phyloP scores from a whole-genome alignment of 2,888 invertebrate species.

The Elaeidobius kamerunicus region DNA sequence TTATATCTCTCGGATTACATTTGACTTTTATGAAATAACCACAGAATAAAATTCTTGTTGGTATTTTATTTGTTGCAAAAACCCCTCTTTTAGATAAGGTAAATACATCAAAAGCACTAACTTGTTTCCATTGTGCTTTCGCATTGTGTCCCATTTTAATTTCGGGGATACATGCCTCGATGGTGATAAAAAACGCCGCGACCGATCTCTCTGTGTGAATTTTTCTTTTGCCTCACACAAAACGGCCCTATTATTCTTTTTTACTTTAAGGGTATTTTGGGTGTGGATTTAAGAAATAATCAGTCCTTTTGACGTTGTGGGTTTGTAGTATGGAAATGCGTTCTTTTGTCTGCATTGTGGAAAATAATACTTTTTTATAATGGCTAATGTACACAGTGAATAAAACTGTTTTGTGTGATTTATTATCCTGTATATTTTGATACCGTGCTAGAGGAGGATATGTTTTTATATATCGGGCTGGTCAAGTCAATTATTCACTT shows the following conservation, averaged over 20 bases:
- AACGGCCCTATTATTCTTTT: not conserved
- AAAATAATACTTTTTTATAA: no score
- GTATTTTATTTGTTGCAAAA: not conserved
- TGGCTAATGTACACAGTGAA: no score
- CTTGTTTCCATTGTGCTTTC: slow-evolving; percentile 7
- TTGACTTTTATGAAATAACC: no score
- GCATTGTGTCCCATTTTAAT: slow-evolving; percentile 15
- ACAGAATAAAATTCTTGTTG: not conserved
- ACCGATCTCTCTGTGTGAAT: slow-evolving; percentile 1
- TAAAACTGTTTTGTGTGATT: no score
- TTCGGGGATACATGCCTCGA: slow-evolving; percentile 8
- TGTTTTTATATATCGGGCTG: no score
- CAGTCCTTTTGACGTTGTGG: no score
- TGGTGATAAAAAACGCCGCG: slow-evolving; percentile 2
- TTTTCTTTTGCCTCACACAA: slow-evolving; percentile 8
- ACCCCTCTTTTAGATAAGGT: slow-evolving; percentile 9
- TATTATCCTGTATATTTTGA: no score
- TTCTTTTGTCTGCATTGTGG: no score
- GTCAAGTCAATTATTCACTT: no score
- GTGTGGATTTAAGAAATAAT: not conserved
- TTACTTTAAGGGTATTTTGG: not conserved
- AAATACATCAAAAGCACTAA: slow-evolving; percentile 14
- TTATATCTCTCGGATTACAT: no score
- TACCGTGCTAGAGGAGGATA: no score
- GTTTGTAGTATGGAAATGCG: no score